Evolutionary conservation across 2,113 vertebrate genomes (phyloP).

Genomic region (Narcine bancroftii): DNA sequence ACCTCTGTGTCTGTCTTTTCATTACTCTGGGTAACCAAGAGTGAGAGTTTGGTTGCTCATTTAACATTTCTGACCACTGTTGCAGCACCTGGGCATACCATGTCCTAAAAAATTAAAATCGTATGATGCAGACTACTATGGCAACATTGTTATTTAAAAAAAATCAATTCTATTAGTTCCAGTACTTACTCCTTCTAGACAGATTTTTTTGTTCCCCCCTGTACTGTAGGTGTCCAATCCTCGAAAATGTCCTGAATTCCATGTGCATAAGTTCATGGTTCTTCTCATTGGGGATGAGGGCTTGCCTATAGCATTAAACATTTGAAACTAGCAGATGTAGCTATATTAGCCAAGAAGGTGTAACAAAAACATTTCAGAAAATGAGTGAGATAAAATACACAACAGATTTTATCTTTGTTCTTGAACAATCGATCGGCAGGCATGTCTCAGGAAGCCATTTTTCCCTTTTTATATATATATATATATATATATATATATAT

Average conservation of each 20-base stretch:
- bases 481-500: too few relatives aligned
- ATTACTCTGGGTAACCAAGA: too few relatives aligned
- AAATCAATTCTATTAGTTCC: neutral
- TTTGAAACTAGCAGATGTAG: neutral
- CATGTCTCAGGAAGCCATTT: too few relatives aligned
- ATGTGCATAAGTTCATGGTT: neutral
- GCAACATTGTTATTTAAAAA: neutral
- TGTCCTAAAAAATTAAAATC: neutral
- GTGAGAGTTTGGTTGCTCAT: too few relatives aligned
- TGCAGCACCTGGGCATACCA: neutral
- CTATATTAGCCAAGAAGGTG: neutral
- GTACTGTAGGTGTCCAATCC: neutral
- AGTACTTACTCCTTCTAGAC: neutral
- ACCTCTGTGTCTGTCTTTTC: too few relatives aligned
- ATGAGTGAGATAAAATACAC: neutral
- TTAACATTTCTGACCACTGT: too few relatives aligned
- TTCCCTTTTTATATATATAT: too few relatives aligned
- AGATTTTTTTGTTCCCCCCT: neutral
- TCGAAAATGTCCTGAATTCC: neutral
- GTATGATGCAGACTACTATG: neutral
- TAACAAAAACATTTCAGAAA: neutral
- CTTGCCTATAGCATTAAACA: neutral
- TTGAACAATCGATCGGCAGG: too few relatives aligned
- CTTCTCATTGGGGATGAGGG: neutral
- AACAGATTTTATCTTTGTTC: too few relatives aligned